Evolutionary conservation across 2,113 vertebrate species (phyloP), one percentile per base, ranked within the genome.

Genomic region (Phalacrocorax aristotelis): DNA sequence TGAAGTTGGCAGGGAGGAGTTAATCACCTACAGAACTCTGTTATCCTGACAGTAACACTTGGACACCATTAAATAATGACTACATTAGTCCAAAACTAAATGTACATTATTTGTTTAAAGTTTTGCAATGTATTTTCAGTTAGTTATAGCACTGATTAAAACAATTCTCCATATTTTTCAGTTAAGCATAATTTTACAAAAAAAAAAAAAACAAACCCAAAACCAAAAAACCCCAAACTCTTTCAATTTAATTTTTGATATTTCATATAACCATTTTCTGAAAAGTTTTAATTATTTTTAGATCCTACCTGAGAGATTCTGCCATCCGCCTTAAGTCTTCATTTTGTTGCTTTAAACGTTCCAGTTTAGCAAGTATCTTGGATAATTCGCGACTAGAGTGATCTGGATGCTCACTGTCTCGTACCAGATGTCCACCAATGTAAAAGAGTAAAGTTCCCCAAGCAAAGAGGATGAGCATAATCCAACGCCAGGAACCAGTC

Each of bases 401-500:
- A 93, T 99, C 99, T 7, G 99, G 99, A 94, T 99, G 99, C 82
- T 99, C 99, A 94, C 98, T 99, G 98, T 99, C 99, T 97, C 99
- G 98, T 97, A 99, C 99, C 97, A 99, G 97, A 96, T 99, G 99
- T 57, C 99, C 99, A 13, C 99, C 99, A 89, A 99, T 99, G 96
- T 99, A 99, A 98, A 99, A 99, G 3, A 99, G 98, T 93, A 99
- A 98, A 40, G 99, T 99, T 80, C 99, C 99, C 99, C 99, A 99
- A 77, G 99, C 99, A 98, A 99, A 98, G 96, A 99, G 98, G 98
- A 99, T 99, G 97, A 99, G 99, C 98, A 99, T 99, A 98, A 99
- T 99, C 99, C 99, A 99, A 98, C 99, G 99, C 99, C 99, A 99
- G 95, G 99, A 99, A 94, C 99, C 99, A 92, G 99, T 99, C 99